Percentiles rank a stretch among this genome's conserved stretches.
Conservation (phyloP, 2,797 vertebrate genomes). For the Mastacembelus armatus region DNA sequence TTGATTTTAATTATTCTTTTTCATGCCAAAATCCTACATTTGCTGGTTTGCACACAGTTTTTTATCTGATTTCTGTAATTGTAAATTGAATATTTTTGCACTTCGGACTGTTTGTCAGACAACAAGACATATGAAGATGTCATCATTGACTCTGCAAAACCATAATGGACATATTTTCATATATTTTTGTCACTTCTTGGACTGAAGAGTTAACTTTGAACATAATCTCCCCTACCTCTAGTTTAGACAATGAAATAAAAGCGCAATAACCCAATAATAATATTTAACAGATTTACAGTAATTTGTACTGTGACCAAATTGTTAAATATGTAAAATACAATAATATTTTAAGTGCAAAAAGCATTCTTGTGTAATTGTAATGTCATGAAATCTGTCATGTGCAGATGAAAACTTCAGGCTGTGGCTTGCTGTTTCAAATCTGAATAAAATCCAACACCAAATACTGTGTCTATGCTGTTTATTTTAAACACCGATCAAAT, state of each 20-base stretch:
- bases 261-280: no score
- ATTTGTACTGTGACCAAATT: conserved; percentile 28
- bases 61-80: background rate
- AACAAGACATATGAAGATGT: background rate
- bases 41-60: background rate
- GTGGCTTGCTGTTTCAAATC: conserved; percentile 37
- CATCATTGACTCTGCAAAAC: background rate
- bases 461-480: conserved; percentile 32
- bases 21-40: background rate
- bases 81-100: background rate
- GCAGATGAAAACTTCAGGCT: conserved; percentile 34
- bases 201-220: background rate
- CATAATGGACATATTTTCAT: background rate
- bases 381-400: conserved; percentile 40
- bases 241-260: conserved; percentile 8
- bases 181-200: background rate
- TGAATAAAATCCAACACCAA: conserved; percentile 58
- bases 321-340: conserved; percentile 24
- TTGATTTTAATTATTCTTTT: background rate
- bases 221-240: background rate
- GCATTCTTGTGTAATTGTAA: conserved; percentile 27
- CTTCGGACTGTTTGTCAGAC: background rate
- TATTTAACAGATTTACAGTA: no score
- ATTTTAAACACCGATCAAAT: conserved; percentile 14
- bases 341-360: conserved; percentile 21